Percentiles rank a stretch among this genome's conserved stretches.
Conservation (phyloP, 2,888 invertebrate genomes). For the Athalia cordata region DNA sequence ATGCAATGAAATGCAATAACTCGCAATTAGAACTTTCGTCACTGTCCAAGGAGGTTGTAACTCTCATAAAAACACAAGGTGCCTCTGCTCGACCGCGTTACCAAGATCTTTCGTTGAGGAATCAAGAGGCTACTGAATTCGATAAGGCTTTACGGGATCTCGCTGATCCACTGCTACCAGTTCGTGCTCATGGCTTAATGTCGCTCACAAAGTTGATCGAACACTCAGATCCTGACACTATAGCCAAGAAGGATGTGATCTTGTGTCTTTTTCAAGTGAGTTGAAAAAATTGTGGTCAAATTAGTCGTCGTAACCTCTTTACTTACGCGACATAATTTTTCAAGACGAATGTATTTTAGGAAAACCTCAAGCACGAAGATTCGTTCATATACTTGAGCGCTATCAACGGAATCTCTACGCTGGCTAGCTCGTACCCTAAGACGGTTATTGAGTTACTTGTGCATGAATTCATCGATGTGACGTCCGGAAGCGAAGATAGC, state of each 20-base stretch:
- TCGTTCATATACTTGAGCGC: slow-evolving; percentile 89
- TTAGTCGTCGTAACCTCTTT: neutral
- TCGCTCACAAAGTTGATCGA: slow-evolving; percentile 83
- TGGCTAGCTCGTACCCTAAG: slow-evolving; percentile 81
- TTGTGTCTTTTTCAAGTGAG: slow-evolving; percentile 84
- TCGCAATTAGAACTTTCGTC: slow-evolving; percentile 57
- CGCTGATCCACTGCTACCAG: slow-evolving; percentile 84
- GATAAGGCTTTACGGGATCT: slow-evolving; percentile 81
- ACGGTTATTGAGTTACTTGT: slow-evolving; percentile 81
- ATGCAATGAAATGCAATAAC: slow-evolving; percentile 50
- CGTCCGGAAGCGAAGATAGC: slow-evolving; percentile 65
- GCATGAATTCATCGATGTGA: slow-evolving; percentile 78
- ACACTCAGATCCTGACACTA: slow-evolving; percentile 78
- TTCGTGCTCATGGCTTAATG: slow-evolving; percentile 87
- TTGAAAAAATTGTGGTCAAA: slow-evolving; percentile 47
- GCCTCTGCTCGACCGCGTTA: slow-evolving; percentile 54
- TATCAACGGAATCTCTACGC: slow-evolving; percentile 83
- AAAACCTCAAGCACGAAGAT: slow-evolving; percentile 85
- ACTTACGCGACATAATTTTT: neutral
- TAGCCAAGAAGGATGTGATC: slow-evolving; percentile 80
- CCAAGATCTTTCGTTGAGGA: slow-evolving; percentile 60
- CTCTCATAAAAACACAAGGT: slow-evolving; percentile 65
- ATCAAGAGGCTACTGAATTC: slow-evolving; percentile 72
- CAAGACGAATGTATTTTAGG: slow-evolving; percentile 73
- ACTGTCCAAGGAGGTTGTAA: slow-evolving; percentile 65